Conservation (phyloP, 2,113 vertebrate species). For the Terrapene triunguis region DNA sequence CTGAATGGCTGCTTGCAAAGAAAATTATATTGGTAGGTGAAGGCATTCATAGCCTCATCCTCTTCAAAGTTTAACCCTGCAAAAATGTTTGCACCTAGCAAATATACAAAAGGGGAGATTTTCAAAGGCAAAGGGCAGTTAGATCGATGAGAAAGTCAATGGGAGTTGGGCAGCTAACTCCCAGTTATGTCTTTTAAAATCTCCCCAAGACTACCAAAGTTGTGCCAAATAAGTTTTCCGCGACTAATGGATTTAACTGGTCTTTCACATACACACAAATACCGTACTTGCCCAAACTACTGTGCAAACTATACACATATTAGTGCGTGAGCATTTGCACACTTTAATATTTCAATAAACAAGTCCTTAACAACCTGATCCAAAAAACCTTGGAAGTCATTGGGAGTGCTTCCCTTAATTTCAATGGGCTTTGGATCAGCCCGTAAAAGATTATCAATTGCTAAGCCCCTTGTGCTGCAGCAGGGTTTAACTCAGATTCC, state of each 20-base stretch:
- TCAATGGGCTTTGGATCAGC: not conserved
- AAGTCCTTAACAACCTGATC: not conserved
- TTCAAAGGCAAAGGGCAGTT: not conserved
- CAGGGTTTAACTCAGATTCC: not conserved
- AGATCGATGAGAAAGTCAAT: not conserved
- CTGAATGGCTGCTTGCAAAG: not conserved
- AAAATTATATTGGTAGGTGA: not conserved
- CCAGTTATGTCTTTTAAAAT: not conserved
- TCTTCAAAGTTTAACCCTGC: not conserved
- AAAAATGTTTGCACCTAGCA: not conserved
- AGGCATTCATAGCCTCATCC: not conserved
- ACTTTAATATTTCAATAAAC: not conserved
- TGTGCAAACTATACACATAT: not conserved
- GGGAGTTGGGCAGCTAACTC: not conserved
- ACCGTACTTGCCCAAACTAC: not conserved
- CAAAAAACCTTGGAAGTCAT: not conserved
- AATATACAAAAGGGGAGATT: not conserved
- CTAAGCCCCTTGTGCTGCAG: not conserved
- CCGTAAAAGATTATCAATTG: conserved; percentile 7
- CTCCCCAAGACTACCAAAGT: not conserved
- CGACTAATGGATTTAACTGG: not conserved
- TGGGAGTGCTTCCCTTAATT: not conserved
- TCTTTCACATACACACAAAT: not conserved
- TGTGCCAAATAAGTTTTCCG: not conserved
- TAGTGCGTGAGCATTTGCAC: not conserved